phyloP scores from a whole-genome alignment of 1,140 invertebrate species.

The Pantala flavescens region DNA sequence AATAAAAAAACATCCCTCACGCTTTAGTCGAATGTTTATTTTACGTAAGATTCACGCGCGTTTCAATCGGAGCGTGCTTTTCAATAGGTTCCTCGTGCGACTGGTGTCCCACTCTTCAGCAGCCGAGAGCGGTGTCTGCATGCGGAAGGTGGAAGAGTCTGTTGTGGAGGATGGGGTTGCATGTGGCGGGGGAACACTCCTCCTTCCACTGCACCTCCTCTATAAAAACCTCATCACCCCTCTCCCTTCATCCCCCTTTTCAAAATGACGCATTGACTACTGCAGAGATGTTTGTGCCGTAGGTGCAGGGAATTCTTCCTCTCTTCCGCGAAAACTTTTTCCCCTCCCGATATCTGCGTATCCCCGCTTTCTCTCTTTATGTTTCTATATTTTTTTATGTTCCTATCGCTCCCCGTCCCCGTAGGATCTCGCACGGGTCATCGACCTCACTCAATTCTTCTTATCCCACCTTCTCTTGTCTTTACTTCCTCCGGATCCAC shows the following conservation, averaged over 20 bases:
- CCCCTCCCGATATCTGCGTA: not conserved
- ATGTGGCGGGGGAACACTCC: not conserved
- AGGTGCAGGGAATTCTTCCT: not conserved
- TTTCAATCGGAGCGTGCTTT: too few relatives aligned
- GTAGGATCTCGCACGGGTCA: too few relatives aligned
- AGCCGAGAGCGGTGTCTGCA: not conserved
- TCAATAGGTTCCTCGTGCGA: not conserved
- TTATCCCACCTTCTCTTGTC: too few relatives aligned
- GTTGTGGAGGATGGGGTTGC: not conserved
- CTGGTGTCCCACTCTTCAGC: not conserved
- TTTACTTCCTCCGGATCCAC: too few relatives aligned
- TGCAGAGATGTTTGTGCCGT: slow-evolving; percentile 7
- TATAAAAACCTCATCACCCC: not conserved
- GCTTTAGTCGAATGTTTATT: too few relatives aligned
- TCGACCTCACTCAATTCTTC: too few relatives aligned
- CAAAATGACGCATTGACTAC: slow-evolving; percentile 5
- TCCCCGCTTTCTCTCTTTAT: not conserved
- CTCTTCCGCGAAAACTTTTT: not conserved
- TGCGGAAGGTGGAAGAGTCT: not conserved
- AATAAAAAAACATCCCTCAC: too few relatives aligned
- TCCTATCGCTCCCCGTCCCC: too few relatives aligned
- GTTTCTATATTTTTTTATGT: too few relatives aligned
- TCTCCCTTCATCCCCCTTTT: not conserved
- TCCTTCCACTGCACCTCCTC: not conserved
- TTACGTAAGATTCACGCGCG: too few relatives aligned